Evolutionary conservation across 1,140 invertebrate genomes (phyloP).

Genomic region (Galleria mellonella): DNA sequence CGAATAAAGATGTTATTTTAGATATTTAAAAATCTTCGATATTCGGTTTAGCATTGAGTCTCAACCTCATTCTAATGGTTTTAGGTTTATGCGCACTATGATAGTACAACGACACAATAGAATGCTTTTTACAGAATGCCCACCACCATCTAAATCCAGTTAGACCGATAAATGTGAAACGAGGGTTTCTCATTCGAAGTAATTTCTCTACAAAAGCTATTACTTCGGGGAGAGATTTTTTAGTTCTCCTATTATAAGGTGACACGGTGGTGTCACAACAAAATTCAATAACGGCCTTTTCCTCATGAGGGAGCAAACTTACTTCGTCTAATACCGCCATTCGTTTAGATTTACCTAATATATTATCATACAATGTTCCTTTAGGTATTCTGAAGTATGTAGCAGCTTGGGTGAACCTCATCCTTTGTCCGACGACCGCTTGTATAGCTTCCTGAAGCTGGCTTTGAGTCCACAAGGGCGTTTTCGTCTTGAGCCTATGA

Average conservation of each 20-base stretch:
- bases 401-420: slow-evolving; percentile 85
- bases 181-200: slow-evolving; percentile 76
- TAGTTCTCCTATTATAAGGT: slow-evolving; percentile 83
- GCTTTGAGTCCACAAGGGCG: slow-evolving; percentile 84
- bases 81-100: slow-evolving; percentile 30
- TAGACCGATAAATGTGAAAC: slow-evolving; percentile 79
- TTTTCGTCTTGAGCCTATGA: slow-evolving; percentile 77
- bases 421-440: slow-evolving; percentile 83
- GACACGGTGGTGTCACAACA: slow-evolving; percentile 83
- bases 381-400: slow-evolving; percentile 84
- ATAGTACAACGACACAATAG: slow-evolving; percentile 75
- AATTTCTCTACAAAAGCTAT: slow-evolving; percentile 80
- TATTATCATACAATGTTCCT: slow-evolving; percentile 86
- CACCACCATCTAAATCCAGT: slow-evolving; percentile 87
- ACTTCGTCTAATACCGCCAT: slow-evolving; percentile 85
- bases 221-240: slow-evolving; percentile 80
- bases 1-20: no score
- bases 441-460: slow-evolving; percentile 85
- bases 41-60: slow-evolving; percentile 21
- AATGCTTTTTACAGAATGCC: slow-evolving; percentile 87
- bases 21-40: no score
- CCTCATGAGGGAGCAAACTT: slow-evolving; percentile 77
- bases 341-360: slow-evolving; percentile 84
- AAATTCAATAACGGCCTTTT: slow-evolving; percentile 81
- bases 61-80: slow-evolving; percentile 31